Percentiles rank a stretch among this genome's conserved stretches.
These are phyloP conservation scores for Hedychridium roseum DNA, from an alignment of 2,888 invertebrate species.

Conservation along the genomic window DNA sequence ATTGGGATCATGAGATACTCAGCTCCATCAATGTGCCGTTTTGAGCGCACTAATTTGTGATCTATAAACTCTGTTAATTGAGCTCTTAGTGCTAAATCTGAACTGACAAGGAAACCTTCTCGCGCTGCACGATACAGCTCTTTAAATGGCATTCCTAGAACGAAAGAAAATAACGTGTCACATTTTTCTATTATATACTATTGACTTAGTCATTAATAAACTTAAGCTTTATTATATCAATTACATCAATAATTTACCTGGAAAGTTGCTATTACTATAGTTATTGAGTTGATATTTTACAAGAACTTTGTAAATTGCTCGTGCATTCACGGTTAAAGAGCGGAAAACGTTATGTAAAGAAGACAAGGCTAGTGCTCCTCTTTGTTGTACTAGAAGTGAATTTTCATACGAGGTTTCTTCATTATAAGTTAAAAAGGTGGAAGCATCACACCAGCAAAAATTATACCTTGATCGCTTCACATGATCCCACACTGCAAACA, in stretches of 20 bases:
- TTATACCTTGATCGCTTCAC: conserved; percentile 83
- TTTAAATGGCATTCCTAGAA: conserved; percentile 84
- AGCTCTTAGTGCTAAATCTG: conserved; percentile 88
- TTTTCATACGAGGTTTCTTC: conserved; percentile 88
- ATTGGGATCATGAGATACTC: conserved; percentile 85
- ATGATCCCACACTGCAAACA: conserved; percentile 86
- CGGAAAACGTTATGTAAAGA: conserved; percentile 90
- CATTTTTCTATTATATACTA: too few species aligned
- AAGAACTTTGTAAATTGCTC: conserved; percentile 83
- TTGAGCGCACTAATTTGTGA: conserved; percentile 87
- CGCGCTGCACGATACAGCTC: conserved; percentile 86
- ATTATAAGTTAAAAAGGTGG: conserved; percentile 82
- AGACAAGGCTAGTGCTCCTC: conserved; percentile 80
- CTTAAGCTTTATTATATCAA: background rate
- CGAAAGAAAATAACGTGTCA: conserved; percentile 9
- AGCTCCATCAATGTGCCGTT: conserved; percentile 81
- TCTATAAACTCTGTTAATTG: conserved; percentile 95
- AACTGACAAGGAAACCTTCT: conserved; percentile 91
- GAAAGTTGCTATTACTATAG: conserved; percentile 74
- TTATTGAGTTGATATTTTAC: conserved; percentile 84
- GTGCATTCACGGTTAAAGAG: conserved; percentile 89
- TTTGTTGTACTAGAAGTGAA: conserved; percentile 81
- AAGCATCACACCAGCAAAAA: conserved; percentile 91
- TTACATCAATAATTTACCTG: conserved; percentile 68
- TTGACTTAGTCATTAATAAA: too few species aligned